phyloP scores from a whole-genome alignment of 2,113 vertebrate species.

The Crotalus tigris region DNA sequence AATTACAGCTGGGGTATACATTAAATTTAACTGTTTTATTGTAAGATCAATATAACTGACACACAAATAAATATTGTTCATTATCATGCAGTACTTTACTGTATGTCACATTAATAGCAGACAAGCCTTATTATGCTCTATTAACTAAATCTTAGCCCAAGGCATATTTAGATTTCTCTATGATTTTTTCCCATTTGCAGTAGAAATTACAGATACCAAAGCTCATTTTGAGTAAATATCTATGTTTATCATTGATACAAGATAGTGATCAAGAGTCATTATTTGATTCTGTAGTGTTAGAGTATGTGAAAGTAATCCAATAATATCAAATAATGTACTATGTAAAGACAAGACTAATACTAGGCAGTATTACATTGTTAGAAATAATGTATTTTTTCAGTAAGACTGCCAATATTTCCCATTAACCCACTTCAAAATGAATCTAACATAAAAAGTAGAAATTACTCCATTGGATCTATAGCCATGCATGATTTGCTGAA shows the following conservation, averaged over 20 bases:
- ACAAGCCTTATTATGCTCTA: background rate
- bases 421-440: background rate
- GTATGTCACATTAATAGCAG: conserved; percentile 3
- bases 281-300: background rate
- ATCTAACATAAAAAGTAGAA: background rate
- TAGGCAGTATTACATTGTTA: background rate
- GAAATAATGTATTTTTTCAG: background rate
- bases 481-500: background rate
- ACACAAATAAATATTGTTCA: conserved; percentile 48
- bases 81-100: conserved; percentile 39
- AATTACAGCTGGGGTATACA: conserved; percentile 40
- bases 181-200: background rate
- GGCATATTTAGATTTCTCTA: background rate
- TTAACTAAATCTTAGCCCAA: background rate
- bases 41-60: conserved; percentile 47
- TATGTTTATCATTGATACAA: background rate
- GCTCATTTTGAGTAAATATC: background rate
- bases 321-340: background rate
- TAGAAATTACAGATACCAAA: background rate
- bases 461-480: background rate
- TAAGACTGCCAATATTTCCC: background rate
- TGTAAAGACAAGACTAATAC: background rate
- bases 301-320: background rate
- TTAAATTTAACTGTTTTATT: conserved; percentile 49
- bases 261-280: background rate